phyloP scores from a whole-genome alignment of 23 tunicate species.

The Clavelina lepadiformis region DNA sequence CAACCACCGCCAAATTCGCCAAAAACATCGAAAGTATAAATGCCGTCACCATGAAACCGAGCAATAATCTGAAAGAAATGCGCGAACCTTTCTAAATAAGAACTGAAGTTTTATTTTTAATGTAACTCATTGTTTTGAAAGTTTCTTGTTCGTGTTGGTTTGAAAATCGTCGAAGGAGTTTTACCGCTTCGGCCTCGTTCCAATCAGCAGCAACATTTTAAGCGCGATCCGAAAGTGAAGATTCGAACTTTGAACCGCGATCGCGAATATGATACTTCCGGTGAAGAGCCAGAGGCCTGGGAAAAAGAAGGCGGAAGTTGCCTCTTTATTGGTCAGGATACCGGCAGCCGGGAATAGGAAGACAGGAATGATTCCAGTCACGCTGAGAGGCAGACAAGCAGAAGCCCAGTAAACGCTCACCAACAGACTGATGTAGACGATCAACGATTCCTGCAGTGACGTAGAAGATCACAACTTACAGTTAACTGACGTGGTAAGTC shows the following conservation, averaged over 20 bases:
- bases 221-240: conserved; percentile 19
- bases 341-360: conserved; percentile 8
- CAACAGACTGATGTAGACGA: conserved; percentile 13
- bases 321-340: conserved; percentile 7
- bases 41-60: conserved; percentile 36
- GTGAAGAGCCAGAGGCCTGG: conserved; percentile 15
- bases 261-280: conserved; percentile 12
- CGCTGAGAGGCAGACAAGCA: conserved; percentile 17
- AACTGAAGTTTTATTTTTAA: too few species aligned
- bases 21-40: conserved; percentile 19
- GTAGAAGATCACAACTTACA: too few species aligned
- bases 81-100: too few species aligned
- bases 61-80: conserved; percentile 16
- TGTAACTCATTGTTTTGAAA: too few species aligned
- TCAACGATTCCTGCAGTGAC: conserved; percentile 11
- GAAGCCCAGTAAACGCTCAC: conserved; percentile 13
- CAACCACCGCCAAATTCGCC: conserved; percentile 15
- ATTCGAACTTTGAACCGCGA: conserved; percentile 27
- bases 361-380: conserved; percentile 8
- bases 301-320: conserved; percentile 16
- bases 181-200: conserved; percentile 24
- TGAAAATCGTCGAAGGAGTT: too few species aligned
- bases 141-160: too few species aligned
- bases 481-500: too few species aligned
- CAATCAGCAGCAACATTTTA: conserved; percentile 12